A percentile compares a stretch with the other conserved stretches of the same genome.
Conservation (phyloP, 2,888 invertebrate species). For the Shargacucullia verbasci region DNA sequence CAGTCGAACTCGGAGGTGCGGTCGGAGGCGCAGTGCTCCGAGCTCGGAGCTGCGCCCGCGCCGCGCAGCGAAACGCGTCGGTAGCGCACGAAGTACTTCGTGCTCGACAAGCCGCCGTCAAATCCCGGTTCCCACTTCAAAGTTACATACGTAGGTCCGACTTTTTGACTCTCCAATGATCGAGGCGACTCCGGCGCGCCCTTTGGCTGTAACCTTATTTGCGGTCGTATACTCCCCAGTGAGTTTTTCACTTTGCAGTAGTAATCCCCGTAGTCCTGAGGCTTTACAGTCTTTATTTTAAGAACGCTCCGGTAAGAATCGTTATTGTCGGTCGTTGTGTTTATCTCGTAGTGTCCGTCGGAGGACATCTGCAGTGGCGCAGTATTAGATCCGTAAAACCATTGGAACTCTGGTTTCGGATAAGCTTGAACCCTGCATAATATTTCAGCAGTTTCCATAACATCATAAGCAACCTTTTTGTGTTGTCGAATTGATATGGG, state of each 20-base stretch:
- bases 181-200: constrained; percentile 96
- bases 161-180: constrained; percentile 91
- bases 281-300: constrained; percentile 92
- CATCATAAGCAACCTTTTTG: constrained; percentile 96
- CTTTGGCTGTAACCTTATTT: constrained; percentile 95
- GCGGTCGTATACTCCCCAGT: constrained; percentile 93
- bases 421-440: constrained; percentile 97
- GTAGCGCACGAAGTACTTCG: constrained; percentile 96
- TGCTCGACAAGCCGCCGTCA: constrained; percentile 95
- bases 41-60: constrained; percentile 85
- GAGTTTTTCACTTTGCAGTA: constrained; percentile 96
- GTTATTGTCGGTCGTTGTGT: constrained; percentile 94
- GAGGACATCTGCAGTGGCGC: constrained; percentile 93
- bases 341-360: constrained; percentile 96
- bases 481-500: constrained; percentile 96
- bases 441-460: constrained; percentile 95
- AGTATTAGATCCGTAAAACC: constrained; percentile 94
- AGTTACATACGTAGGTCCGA: constrained; percentile 94
- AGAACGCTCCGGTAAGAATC: constrained; percentile 95
- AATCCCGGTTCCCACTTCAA: constrained; percentile 97
- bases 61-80: constrained; percentile 90
- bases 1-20: constrained; percentile 90
- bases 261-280: constrained; percentile 97
- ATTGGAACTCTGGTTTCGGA: constrained; percentile 97
- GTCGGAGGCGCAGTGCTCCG: constrained; percentile 73